Conservation (phyloP, 2,113 vertebrate species). For the Melanotaenia duboulayi region DNA sequence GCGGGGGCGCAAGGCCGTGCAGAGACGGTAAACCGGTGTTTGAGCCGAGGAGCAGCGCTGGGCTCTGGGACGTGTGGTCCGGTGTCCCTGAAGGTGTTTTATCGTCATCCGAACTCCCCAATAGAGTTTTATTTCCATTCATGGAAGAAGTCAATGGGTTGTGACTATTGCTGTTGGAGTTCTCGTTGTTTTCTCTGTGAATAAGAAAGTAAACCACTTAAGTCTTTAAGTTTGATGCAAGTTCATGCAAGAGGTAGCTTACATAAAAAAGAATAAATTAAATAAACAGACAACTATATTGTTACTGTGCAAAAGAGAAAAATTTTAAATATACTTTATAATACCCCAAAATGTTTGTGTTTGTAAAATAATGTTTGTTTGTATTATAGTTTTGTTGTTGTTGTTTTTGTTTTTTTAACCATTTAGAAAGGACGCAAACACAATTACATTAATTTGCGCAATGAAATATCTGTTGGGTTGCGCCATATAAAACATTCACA, state of each 20-base stretch:
- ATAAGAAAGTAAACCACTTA: slow-evolving; percentile 46
- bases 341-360: neutral
- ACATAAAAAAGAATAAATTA: neutral
- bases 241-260: neutral
- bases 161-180: slow-evolving; percentile 96
- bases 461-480: neutral
- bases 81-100: slow-evolving; percentile 97
- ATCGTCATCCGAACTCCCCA: slow-evolving; percentile 98
- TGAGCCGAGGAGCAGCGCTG: slow-evolving; percentile 91
- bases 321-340: neutral
- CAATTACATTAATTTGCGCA: neutral
- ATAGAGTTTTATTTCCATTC: slow-evolving; percentile 96
- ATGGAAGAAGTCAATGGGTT: slow-evolving; percentile 94
- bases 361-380: neutral
- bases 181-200: slow-evolving; percentile 98
- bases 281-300: neutral
- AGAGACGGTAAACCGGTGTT: slow-evolving; percentile 90
- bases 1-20: slow-evolving; percentile 93
- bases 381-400: too few relatives aligned
- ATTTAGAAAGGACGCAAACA: neutral
- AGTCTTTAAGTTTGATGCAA: neutral
- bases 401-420: too few relatives aligned
- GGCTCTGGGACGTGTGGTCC: slow-evolving; percentile 94
- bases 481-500: slow-evolving; percentile 2
- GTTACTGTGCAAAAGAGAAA: neutral